Conservation (phyloP, 2,888 invertebrate species). For the Caenorhabditis virilis region DNA sequence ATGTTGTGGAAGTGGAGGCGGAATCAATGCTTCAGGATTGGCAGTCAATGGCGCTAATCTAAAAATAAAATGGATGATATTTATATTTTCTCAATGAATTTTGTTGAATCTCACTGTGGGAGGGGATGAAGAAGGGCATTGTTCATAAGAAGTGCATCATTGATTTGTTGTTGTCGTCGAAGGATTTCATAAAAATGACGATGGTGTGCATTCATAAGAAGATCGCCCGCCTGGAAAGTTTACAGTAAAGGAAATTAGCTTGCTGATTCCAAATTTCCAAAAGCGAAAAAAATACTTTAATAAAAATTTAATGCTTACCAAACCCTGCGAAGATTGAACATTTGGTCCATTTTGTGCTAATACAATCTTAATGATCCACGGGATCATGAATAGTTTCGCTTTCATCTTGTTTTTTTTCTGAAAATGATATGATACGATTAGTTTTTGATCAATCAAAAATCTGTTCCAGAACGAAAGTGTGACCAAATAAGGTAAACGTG, state of each 20-base stretch:
- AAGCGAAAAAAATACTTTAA: too few relatives aligned
- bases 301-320: slow-evolving; percentile 12
- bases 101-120: too few relatives aligned
- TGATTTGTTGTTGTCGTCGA: slow-evolving; percentile 44
- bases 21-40: not conserved
- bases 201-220: slow-evolving; percentile 25
- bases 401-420: slow-evolving; percentile 19
- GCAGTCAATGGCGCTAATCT: too few relatives aligned
- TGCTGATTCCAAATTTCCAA: too few relatives aligned
- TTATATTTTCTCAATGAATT: too few relatives aligned
- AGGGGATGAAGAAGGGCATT: slow-evolving; percentile 38
- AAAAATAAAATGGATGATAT: not conserved
- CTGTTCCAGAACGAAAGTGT: too few relatives aligned
- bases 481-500: too few relatives aligned
- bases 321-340: slow-evolving; percentile 5
- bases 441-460: too few relatives aligned
- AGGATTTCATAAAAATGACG: slow-evolving; percentile 39
- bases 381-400: slow-evolving; percentile 38
- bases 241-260: not conserved
- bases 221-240: slow-evolving; percentile 12
- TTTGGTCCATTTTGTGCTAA: not conserved
- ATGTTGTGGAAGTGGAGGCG: not conserved
- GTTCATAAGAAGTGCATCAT: slow-evolving; percentile 43
- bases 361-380: slow-evolving; percentile 21
- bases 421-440: too few relatives aligned